Base-by-base conservation (phyloP, 2,888 invertebrate genomes). In the Lasioglossum oenotherae region DNA sequence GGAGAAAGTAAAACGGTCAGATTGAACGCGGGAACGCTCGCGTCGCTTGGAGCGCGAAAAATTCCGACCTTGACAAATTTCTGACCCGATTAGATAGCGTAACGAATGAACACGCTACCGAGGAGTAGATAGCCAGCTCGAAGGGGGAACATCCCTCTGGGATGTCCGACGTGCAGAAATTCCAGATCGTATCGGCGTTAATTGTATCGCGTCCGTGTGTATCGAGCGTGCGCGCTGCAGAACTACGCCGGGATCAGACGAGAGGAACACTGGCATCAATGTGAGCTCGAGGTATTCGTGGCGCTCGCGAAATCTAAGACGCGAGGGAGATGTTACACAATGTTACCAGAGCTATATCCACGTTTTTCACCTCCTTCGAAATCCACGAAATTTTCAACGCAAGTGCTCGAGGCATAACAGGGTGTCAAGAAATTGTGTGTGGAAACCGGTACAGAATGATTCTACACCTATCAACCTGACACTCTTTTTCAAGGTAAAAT, bases 1-100 rank as follows among this genome's bases (percentile, higher is more conserved):
- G 76, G 44, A 72, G 76, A 74, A 49, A 49, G 57, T 79, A 60
- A 82, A 38, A 57, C 53, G 84, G 69, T 69, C 85, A 80, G 85
- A 85, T 87, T 85, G 83, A 75, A 69, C 74, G 57, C n/a, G 38
- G 41, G 71, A 71, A n/a, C 71, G 46, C 19, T 12, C n/a, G 46
- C 78, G 49, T 46, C 77, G 60, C 73, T 77, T 73, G 78, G 38
- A 71, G 72, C 71, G 60, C 72, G 86, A 83, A 72, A 80, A 74
- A 80, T 77, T 78, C 31, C 72, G 41, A 73, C 53, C 35, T 35
- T 78, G 74, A 82, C 78, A 82, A 83, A 87, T 87, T 76, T 69
- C 73, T 14, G 49, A 27, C 27, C n/a, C 60, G 87, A 87, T 87
- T 82, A 87, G 72, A 86, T 79, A 81, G 73, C 69, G 75, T 75